Conservation (phyloP, 2,113 vertebrate species). For the Abramis brama region DNA sequence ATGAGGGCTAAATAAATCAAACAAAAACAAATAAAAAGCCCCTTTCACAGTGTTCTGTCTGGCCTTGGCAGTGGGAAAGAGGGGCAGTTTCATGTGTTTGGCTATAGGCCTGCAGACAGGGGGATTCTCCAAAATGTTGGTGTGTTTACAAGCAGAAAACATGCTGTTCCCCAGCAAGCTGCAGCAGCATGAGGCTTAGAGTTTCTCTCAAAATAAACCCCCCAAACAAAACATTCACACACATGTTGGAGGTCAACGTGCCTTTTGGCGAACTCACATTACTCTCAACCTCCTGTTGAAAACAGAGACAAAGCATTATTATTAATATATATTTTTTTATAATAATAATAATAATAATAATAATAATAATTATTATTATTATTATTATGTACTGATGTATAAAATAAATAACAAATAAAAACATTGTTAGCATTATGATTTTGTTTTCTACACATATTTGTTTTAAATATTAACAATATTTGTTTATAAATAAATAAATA, state of each 20-base stretch:
- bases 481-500: too few species aligned
- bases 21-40: conserved; percentile 23
- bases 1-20: not conserved
- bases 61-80: not conserved
- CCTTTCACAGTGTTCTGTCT: not conserved
- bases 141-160: conserved; percentile 35
- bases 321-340: too few species aligned
- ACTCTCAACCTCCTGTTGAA: conserved; percentile 22
- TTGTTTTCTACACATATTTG: too few species aligned
- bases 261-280: conserved; percentile 8
- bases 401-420: too few species aligned
- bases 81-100: not conserved
- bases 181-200: conserved; percentile 10
- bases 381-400: too few species aligned
- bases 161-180: conserved; percentile 3
- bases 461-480: too few species aligned
- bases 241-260: conserved; percentile 1
- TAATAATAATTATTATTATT: too few species aligned
- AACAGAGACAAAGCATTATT: not conserved
- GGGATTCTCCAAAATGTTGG: conserved; percentile 30
- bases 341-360: too few species aligned
- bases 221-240: not conserved
- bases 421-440: too few species aligned
- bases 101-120: not conserved
- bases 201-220: not conserved